Conservation (phyloP, 1,140 invertebrate species). For the Drosophila nigrodunni region DNA sequence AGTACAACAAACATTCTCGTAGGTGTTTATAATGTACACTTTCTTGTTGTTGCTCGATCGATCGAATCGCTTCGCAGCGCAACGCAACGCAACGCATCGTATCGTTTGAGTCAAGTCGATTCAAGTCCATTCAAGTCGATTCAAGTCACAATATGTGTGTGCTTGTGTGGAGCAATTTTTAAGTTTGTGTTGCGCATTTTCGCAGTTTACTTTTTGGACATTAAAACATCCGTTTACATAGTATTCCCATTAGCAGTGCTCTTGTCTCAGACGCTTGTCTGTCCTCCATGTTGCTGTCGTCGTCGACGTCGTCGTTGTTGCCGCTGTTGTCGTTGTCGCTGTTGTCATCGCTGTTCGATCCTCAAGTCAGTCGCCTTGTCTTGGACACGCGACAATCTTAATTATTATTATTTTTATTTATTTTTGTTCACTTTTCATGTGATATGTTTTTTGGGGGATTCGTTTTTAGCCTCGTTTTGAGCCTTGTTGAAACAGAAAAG, state of each 20-base stretch:
- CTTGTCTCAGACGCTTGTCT: constrained; percentile 63
- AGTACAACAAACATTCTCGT: constrained; percentile 63
- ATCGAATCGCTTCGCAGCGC: constrained; percentile 36
- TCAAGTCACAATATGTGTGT: constrained; percentile 3
- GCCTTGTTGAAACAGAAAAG: constrained; percentile 64
- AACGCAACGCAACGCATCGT: constrained; percentile 17
- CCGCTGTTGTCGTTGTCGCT: constrained; percentile 34
- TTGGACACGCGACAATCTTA: constrained; percentile 81
- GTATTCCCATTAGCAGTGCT: constrained; percentile 82
- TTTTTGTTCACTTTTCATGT: constrained; percentile 5
- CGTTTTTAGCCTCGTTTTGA: constrained; percentile 47
- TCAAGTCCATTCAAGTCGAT: constrained; percentile 12
- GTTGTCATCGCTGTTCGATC: constrained; percentile 53
- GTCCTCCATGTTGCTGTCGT: constrained; percentile 48
- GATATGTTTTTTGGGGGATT: constrained; percentile 5
- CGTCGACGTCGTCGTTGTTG: constrained; percentile 40
- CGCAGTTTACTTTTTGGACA: constrained; percentile 83
- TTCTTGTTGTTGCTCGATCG: constrained; percentile 58
- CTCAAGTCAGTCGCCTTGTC: constrained; percentile 55
- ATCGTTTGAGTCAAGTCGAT: constrained; percentile 6
- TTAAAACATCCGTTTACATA: constrained; percentile 84
- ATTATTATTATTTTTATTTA: constrained; percentile 13
- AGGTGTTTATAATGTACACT: constrained; percentile 82
- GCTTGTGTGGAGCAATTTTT: constrained; percentile 52
- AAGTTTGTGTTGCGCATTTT: constrained; percentile 64